These are phyloP conservation scores for Cyrtodaria siliqua DNA, from an alignment of 2,888 invertebrate genomes.

Conservation along the genomic window DNA sequence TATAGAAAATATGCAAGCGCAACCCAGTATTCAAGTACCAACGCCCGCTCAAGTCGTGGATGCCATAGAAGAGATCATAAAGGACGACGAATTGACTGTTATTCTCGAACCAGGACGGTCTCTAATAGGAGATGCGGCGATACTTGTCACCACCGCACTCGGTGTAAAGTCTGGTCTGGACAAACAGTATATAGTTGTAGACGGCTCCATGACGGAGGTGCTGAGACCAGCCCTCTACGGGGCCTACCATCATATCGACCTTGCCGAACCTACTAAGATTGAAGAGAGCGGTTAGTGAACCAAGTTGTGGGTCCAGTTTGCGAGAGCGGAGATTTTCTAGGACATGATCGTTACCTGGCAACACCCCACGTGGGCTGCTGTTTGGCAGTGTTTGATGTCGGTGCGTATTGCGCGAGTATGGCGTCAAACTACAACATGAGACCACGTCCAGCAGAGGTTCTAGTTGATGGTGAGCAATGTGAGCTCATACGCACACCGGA, in stretches of 20 bases:
- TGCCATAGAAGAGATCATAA: conserved; percentile 61
- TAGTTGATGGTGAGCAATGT: conserved; percentile 76
- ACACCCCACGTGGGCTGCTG: conserved; percentile 74
- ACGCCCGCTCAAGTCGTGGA: conserved; percentile 71
- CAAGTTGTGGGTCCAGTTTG: conserved; percentile 86
- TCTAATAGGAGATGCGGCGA: conserved; percentile 82
- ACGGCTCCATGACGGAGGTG: conserved; percentile 86
- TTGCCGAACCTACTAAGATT: conserved; percentile 66
- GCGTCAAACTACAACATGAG: conserved; percentile 86
- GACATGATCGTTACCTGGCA: conserved; percentile 79
- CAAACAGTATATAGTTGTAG: conserved; percentile 82
- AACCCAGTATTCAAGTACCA: conserved; percentile 30
- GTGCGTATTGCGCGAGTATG: conserved; percentile 84
- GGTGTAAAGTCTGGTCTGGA: conserved; percentile 80
- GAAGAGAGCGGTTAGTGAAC: conserved; percentile 40
- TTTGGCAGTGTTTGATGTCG: conserved; percentile 81
- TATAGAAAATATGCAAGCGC: not conserved
- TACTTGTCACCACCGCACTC: conserved; percentile 81
- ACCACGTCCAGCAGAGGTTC: conserved; percentile 83
- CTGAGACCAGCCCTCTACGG: conserved; percentile 85
- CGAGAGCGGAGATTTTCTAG: conserved; percentile 86
- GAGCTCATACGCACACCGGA: conserved; percentile 77
- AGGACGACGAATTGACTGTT: conserved; percentile 75
- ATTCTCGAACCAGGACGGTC: conserved; percentile 86
- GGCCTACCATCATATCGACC: conserved; percentile 85